phyloP scores from a whole-genome alignment of 2,888 invertebrate species.

The Cataglyphis albicans region DNA sequence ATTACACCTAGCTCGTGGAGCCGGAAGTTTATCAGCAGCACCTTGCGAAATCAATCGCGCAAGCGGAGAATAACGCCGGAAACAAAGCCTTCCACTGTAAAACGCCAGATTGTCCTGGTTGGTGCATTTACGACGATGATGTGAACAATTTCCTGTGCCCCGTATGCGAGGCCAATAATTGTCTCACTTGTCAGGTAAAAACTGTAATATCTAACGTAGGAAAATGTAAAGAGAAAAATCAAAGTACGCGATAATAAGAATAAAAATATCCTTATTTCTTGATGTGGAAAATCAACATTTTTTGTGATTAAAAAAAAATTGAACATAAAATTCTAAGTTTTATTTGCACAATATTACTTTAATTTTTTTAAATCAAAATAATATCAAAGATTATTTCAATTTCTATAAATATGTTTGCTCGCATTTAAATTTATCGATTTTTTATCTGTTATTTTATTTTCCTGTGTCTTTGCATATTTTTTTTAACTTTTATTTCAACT shows the following conservation, averaged over 20 bases:
- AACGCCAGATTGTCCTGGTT: conserved; percentile 94
- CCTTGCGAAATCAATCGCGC: conserved; percentile 92
- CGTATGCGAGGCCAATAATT: conserved; percentile 93
- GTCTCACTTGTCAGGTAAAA: conserved; percentile 93
- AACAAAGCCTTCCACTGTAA: conserved; percentile 95
- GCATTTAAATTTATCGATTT: background rate
- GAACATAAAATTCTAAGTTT: background rate
- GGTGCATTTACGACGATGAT: conserved; percentile 96
- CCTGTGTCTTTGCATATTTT: background rate
- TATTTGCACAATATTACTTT: background rate
- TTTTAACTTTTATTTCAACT: background rate
- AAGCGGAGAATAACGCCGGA: conserved; percentile 93
- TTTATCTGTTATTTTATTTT: background rate
- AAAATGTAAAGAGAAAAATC: background rate
- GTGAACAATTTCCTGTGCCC: conserved; percentile 94
- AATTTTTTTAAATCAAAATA: background rate
- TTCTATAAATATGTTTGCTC: background rate
- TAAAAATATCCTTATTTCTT: background rate
- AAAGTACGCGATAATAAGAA: background rate
- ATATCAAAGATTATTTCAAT: background rate
- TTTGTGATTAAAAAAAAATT: background rate
- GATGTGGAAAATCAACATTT: background rate
- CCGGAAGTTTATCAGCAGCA: conserved; percentile 92
- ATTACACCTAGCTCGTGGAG: conserved; percentile 88
- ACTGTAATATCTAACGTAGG: conserved; percentile 36